phyloP scores from a whole-genome alignment of 2,888 invertebrate genomes.

The Papilio elwesi region DNA sequence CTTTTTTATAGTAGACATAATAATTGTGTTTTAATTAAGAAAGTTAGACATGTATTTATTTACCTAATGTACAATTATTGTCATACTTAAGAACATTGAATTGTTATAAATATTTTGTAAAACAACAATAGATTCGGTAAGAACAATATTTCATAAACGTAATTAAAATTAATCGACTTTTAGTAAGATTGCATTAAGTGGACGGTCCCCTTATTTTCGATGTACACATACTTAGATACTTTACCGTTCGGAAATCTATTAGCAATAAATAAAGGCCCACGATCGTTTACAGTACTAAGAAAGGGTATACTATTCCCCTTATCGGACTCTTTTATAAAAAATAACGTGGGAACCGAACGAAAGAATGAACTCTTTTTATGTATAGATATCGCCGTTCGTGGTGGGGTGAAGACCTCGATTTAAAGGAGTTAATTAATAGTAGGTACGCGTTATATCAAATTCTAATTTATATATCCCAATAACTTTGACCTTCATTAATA shows the following conservation, averaged over 20 bases:
- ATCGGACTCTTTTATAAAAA: conserved; percentile 78
- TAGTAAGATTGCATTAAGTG: conserved; percentile 55
- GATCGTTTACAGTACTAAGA: conserved; percentile 74
- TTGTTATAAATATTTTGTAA: neutral
- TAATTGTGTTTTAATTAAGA: neutral
- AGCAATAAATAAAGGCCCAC: conserved; percentile 79
- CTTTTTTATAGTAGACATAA: too few species aligned
- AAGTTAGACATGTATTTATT: neutral
- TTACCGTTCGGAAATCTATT: conserved; percentile 77
- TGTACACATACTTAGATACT: conserved; percentile 66
- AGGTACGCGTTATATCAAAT: conserved; percentile 46
- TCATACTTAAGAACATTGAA: neutral
- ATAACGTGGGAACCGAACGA: conserved; percentile 79
- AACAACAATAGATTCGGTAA: conserved; percentile 4
- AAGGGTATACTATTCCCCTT: conserved; percentile 82
- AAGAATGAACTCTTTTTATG: conserved; percentile 76
- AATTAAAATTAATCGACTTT: conserved; percentile 43
- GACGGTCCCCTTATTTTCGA: conserved; percentile 63
- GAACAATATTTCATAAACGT: conserved; percentile 49
- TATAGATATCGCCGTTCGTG: conserved; percentile 61
- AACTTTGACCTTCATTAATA: conserved; percentile 40
- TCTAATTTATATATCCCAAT: conserved; percentile 36
- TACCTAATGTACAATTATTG: neutral
- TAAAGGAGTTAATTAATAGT: conserved; percentile 57
- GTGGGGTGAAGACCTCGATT: conserved; percentile 66